Conservation (phyloP, 2,797 vertebrate genomes). For the Leptodactylus fallax region DNA sequence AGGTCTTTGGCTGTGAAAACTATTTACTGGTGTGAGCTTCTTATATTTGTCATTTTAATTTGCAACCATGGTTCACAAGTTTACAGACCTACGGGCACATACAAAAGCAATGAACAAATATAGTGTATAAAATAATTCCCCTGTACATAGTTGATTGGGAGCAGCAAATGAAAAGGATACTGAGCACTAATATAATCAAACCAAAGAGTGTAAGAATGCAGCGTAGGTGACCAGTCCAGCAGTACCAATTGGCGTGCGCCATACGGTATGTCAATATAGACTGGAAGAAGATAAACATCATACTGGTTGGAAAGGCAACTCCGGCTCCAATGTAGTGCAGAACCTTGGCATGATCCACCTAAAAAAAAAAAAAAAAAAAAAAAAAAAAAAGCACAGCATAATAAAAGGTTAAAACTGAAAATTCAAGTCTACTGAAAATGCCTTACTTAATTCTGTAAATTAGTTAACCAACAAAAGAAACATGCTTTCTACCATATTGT, state of each 20-base stretch:
- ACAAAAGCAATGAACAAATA: too few species aligned
- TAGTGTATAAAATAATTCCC: too few species aligned
- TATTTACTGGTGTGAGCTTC: too few species aligned
- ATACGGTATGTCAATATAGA: slow-evolving; percentile 86
- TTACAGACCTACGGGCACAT: too few species aligned
- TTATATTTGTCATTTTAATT: too few species aligned
- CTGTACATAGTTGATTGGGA: too few species aligned
- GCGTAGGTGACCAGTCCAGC: slow-evolving; percentile 80
- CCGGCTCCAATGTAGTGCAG: slow-evolving; percentile 88
- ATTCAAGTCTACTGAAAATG: not conserved
- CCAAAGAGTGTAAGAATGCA: slow-evolving; percentile 81
- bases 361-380: slow-evolving; percentile 21
- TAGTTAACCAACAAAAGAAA: not conserved
- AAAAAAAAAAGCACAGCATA: not conserved
- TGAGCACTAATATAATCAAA: slow-evolving; percentile 84
- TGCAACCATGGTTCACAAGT: too few species aligned
- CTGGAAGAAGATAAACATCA: slow-evolving; percentile 87
- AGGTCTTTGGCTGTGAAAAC: too few species aligned
- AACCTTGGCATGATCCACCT: slow-evolving; percentile 90
- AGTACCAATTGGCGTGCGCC: slow-evolving; percentile 84
- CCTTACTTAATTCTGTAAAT: not conserved
- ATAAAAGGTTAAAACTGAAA: not conserved
- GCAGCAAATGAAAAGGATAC: slow-evolving; percentile 87
- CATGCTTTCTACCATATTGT: not conserved
- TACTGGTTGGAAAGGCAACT: slow-evolving; percentile 87